Evolutionary conservation across 2,888 invertebrate species (phyloP), one percentile per base, ranked within the genome.

Genomic region (Eupithecia inturbata): DNA sequence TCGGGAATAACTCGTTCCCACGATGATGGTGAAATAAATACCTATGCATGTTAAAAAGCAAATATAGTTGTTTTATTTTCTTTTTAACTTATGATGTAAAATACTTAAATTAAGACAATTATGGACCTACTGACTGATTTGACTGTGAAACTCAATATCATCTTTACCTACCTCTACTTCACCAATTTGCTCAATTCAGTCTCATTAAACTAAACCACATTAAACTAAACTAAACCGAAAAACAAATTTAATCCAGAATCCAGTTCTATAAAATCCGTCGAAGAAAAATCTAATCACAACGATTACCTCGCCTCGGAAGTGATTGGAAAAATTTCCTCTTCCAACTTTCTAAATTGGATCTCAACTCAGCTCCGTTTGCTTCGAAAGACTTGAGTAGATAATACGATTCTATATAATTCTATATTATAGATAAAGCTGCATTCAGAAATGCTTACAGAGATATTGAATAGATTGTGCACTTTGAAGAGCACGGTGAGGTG

Each of bases 291-390:
- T 89, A 91, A 92, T 91, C 89, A 88, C 88, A 85, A 78, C 88
- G 89, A 91, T 93, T 92, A 91, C 91, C 81, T 83, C 81, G 84
- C 85, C 79, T 82, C 79, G 83, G 84, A 85, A 87, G 91, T 92
- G 93, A 94, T 94, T 93, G 93, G 93, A 91, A 92, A 92, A 91
- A 90, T 91, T 92, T 90, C 88, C 89, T 88, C 84, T 84, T 87
- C 85, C 82, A 92, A 94, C 90, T 92, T 94, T 92, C 91, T 91
- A 93, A 94, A 94, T 94, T 94, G 94, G 93, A 93, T 94, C 87
- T 84, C 88, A 80, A 82, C 87, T 85, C 85, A 84, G 90, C 88
- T 89, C 88, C 87, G 91, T 90, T 92, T 89, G 89, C 84, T 83
- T 83, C 88, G 86, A 90, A 90, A 89, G 84, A 86, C 81, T 84